Percentiles rank a stretch among this genome's conserved stretches.
phyloP scores from a whole-genome alignment of 2,888 invertebrate genomes.

The Allygus modestus region DNA sequence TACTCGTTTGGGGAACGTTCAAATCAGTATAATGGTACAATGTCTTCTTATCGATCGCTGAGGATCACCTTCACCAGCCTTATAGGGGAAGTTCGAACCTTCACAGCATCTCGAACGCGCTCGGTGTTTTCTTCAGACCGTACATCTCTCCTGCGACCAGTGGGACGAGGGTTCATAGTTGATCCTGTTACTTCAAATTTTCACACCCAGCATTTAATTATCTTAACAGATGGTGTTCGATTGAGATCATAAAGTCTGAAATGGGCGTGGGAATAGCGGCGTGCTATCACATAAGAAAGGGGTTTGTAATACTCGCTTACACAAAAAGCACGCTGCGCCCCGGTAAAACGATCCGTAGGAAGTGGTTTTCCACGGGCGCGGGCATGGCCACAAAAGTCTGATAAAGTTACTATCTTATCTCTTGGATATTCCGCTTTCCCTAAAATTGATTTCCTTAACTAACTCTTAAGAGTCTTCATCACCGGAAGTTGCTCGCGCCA shows the following conservation, averaged over 20 bases:
- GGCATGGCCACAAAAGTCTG: neutral
- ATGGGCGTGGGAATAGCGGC: neutral
- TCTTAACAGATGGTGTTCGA: slow-evolving; percentile 19
- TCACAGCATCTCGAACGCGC: slow-evolving; percentile 27
- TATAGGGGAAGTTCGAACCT: too few species aligned
- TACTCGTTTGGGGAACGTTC: slow-evolving; percentile 25
- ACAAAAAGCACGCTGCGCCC: slow-evolving; percentile 41
- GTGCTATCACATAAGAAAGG: slow-evolving; percentile 7
- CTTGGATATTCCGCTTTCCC: slow-evolving; percentile 18
- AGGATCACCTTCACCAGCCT: too few species aligned
- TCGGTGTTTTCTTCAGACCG: slow-evolving; percentile 19
- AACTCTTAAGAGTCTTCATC: too few species aligned
- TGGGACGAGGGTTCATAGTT: slow-evolving; percentile 13
- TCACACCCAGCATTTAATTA: slow-evolving; percentile 45
- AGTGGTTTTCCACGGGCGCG: slow-evolving; percentile 37
- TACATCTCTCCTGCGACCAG: slow-evolving; percentile 3
- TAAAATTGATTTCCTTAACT: too few species aligned
- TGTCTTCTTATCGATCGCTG: neutral
- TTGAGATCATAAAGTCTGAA: slow-evolving; percentile 36
- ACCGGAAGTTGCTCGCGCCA: too few species aligned
- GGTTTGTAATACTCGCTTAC: slow-evolving; percentile 36
- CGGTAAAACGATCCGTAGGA: slow-evolving; percentile 49
- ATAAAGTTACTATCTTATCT: neutral
- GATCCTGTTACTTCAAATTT: slow-evolving; percentile 44
- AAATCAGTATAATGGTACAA: slow-evolving; percentile 1